Base-by-base conservation (phyloP, 1,140 invertebrate species). In the Zeugodacus cucurbitae region DNA sequence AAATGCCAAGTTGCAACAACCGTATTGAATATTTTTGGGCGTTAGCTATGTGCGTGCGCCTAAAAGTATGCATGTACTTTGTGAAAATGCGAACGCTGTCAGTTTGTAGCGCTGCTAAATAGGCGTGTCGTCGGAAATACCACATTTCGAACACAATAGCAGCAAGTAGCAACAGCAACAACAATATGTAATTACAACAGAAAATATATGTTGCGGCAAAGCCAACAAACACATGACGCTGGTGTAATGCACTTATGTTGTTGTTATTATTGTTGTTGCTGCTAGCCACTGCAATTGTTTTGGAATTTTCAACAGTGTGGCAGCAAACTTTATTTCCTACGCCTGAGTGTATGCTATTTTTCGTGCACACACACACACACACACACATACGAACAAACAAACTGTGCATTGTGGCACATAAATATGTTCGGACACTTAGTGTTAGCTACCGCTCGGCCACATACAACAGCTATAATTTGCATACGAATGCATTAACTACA, bases 401-500 rank as follows among this genome's bases (percentile, higher is more conserved):
- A 37, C 34, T 74, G 3, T 74, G 3, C 14, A 62, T 26, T 26
- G n/a, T 17, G 58, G 2, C 58, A 62, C 58, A 62, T 62, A 67
- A 67, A 67, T 74, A 74, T 74, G 67, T 20, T 74, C 5, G 67
- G 67, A 74, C 67, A 74, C 17, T 37, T 17, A 78, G 0, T 41
- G 64, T n/a, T n/a, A n/a, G n/a, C 11, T 74, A 41, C 17, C 67
- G 67, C 34, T 41, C 34, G 67, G 34, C 67, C 34, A 74, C 62
- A 67, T 32, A 67, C 4, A 37, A 74, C 67, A 11, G 34, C 26
- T 20, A 48, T 82, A 82, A 82, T 82, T 82, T 82, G 74, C 74
- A 82, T 82, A 82, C 48, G 74, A 82, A 82, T 82, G 74, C 74
- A 48, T 82, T 82, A 48, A 82, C n/a, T 82, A 22, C 32, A 41